These are phyloP conservation scores for Anguilla anguilla DNA, from an alignment of 2,797 vertebrate species.

Conservation along the genomic window DNA sequence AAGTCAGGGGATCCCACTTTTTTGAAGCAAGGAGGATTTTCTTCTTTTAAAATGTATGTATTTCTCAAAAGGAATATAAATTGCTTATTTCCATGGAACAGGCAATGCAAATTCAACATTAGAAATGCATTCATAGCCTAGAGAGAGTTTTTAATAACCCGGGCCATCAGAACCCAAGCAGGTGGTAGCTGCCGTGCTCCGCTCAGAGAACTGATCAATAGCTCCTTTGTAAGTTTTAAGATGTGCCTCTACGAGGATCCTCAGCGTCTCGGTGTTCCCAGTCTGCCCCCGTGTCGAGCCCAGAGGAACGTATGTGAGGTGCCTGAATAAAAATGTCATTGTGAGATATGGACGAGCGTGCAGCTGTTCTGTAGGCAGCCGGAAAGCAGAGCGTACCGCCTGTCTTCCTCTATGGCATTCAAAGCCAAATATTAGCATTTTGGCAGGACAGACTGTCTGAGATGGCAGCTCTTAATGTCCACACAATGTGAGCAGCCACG, in stretches of 20 bases:
- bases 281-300: constrained; percentile 26
- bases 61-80: constrained; percentile 26
- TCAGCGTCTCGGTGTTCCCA: constrained; percentile 26
- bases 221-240: constrained; percentile 26
- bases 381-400: constrained; percentile 49
- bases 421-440: constrained; percentile 58
- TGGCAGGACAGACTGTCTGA: constrained; percentile 59
- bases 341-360: constrained; percentile 33
- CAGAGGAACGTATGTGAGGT: constrained; percentile 30
- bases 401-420: constrained; percentile 47
- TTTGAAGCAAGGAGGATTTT: constrained; percentile 26
- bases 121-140: constrained; percentile 3
- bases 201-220: neutral
- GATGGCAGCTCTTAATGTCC: constrained; percentile 57
- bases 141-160: constrained; percentile 7
- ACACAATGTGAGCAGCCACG: constrained; percentile 44
- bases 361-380: constrained; percentile 28
- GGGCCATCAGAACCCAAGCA: constrained; percentile 7
- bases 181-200: neutral
- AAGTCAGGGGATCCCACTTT: constrained; percentile 26
- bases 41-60: constrained; percentile 20
- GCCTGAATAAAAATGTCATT: constrained; percentile 29
- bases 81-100: constrained; percentile 16
- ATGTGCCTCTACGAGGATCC: constrained; percentile 7
- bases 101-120: neutral